phyloP scores from a whole-genome alignment of 2,113 vertebrate genomes.

The Petroica traversi region DNA sequence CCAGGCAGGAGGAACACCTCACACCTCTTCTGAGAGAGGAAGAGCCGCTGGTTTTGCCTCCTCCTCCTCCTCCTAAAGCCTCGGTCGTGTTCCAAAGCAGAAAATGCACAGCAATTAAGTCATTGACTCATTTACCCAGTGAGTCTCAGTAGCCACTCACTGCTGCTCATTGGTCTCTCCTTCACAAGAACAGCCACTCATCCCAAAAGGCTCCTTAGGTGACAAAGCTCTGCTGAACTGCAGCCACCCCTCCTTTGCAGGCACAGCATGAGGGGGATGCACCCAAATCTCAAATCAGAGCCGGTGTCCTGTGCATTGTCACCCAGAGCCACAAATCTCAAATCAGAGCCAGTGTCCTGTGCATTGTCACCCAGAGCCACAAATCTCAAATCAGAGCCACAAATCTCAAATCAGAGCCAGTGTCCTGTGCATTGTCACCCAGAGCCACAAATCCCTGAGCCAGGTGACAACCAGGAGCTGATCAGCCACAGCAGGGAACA shows the following conservation, averaged over 20 bases:
- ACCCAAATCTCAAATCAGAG: neutral
- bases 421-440: neutral
- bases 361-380: neutral
- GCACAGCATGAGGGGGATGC: neutral
- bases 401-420: neutral
- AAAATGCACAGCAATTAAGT: neutral
- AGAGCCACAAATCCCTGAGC: accelerated
- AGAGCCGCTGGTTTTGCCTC: neutral
- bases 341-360: neutral
- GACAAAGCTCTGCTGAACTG: neutral
- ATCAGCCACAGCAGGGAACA: neutral
- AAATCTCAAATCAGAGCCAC: neutral
- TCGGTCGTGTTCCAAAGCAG: neutral
- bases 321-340: neutral
- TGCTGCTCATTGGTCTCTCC: neutral
- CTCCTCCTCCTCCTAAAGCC: neutral
- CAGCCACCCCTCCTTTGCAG: neutral
- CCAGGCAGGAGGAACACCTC: neutral
- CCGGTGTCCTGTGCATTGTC: neutral
- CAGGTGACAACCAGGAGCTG: accelerated
- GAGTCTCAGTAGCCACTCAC: neutral
- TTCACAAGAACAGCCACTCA: neutral
- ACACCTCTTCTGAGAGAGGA: neutral
- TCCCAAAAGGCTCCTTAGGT: neutral
- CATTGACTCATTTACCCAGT: neutral